Percentiles rank a stretch among this genome's conserved stretches.
Evolutionary conservation across 2,797 vertebrate genomes (phyloP).

Genomic region (Typhlichthys eigenmanni): DNA sequence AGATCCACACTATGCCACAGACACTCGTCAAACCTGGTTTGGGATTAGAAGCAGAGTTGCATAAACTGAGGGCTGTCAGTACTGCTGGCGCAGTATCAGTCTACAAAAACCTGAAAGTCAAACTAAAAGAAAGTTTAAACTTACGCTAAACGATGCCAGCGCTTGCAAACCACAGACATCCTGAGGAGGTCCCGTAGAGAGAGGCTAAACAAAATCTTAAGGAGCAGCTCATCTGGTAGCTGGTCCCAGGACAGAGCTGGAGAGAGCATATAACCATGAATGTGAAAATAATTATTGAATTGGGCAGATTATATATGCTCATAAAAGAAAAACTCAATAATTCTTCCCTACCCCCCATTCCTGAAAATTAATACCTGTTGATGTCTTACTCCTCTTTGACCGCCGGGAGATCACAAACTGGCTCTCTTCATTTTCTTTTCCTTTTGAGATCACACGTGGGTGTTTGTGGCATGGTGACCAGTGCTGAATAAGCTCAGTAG

Average conservation of each 20-base stretch:
- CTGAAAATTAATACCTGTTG: conserved; percentile 21
- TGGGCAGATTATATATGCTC: not conserved
- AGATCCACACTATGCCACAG: conserved; percentile 92
- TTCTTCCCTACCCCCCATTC: conserved; percentile 12
- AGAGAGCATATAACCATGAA: not conserved
- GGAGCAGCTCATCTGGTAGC: conserved; percentile 89
- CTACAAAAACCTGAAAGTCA: not conserved
- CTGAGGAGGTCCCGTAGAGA: conserved; percentile 84
- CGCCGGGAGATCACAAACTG: conserved; percentile 81
- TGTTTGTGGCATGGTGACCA: conserved; percentile 78
- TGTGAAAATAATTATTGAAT: not conserved
- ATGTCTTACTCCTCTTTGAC: conserved; percentile 71
- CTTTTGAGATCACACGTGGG: conserved; percentile 55
- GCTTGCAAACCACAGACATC: conserved; percentile 79
- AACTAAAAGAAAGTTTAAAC: not conserved
- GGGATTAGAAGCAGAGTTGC: not conserved
- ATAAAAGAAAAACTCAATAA: not conserved
- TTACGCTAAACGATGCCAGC: conserved; percentile 85
- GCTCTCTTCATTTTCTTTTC: conserved; percentile 76
- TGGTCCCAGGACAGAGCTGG: conserved; percentile 85
- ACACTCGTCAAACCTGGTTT: conserved; percentile 87
- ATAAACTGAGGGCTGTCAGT: not conserved
- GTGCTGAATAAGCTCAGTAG: conserved; percentile 77
- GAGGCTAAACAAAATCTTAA: conserved; percentile 83
- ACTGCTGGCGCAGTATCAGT: not conserved